These are phyloP conservation scores for Vannuccia rotundouncinata DNA, from an alignment of 2,888 invertebrate species.

Conservation along the genomic window DNA sequence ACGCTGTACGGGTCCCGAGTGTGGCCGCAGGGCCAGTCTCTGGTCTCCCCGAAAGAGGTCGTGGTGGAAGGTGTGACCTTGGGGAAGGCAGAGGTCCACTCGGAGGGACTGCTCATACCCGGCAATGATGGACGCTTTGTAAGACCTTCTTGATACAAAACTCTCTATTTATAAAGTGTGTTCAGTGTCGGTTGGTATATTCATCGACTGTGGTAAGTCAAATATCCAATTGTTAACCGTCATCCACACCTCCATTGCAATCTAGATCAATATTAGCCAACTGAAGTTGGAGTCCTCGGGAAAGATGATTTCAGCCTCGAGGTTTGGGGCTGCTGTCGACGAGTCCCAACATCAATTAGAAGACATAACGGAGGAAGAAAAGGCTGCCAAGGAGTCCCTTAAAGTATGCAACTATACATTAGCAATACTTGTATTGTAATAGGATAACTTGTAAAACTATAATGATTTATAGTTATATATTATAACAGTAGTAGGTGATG, in stretches of 20 bases:
- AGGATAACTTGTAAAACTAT: no score
- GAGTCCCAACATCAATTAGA: constrained; percentile 52
- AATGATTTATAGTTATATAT: no score
- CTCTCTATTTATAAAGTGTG: no score
- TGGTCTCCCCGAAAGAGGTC: not conserved
- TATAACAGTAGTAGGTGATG: no score
- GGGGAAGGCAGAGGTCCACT: not conserved
- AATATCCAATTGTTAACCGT: no score
- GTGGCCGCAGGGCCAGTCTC: not conserved
- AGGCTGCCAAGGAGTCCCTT: constrained; percentile 61
- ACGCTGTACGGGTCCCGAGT: not conserved
- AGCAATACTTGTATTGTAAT: no score
- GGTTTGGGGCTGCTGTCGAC: constrained; percentile 66
- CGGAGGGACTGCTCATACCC: not conserved
- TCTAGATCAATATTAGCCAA: constrained; percentile 69
- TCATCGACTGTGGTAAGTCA: no score
- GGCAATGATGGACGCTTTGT: not conserved
- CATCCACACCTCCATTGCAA: no score
- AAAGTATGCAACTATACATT: no score
- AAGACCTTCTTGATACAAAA: not conserved
- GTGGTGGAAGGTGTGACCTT: not conserved
- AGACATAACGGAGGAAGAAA: constrained; percentile 61
- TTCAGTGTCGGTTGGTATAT: no score
- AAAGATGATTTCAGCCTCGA: constrained; percentile 70
- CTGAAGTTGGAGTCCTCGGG: constrained; percentile 66